Conservation (phyloP, 2,797 vertebrate species). For the Platalea minor region DNA sequence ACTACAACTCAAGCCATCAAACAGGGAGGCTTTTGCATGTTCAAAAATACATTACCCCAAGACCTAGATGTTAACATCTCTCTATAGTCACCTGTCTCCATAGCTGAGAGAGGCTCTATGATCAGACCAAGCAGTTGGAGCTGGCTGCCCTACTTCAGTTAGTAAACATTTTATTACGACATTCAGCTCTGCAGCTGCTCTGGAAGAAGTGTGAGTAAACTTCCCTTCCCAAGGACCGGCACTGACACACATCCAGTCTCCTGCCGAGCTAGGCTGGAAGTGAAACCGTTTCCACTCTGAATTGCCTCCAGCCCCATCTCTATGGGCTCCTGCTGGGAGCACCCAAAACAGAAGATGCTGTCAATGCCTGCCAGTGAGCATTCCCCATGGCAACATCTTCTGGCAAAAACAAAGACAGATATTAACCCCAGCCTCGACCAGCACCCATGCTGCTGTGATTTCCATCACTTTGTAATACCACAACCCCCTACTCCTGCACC, state of each 20-base stretch:
- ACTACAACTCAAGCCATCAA: background rate
- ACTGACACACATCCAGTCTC: background rate
- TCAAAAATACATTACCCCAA: background rate
- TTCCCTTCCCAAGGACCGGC: background rate
- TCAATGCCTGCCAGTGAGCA: background rate
- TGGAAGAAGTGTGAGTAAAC: background rate
- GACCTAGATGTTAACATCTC: background rate
- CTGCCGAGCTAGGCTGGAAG: background rate
- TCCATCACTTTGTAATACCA: background rate
- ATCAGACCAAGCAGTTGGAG: background rate
- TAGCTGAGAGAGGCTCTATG: background rate
- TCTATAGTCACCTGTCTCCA: background rate
- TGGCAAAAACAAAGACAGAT: background rate
- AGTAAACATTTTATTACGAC: background rate
- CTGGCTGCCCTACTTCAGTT: background rate
- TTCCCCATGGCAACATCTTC: background rate
- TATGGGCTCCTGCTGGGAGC: background rate
- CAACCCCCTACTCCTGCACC: background rate
- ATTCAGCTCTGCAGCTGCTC: background rate
- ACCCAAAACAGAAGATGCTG: background rate
- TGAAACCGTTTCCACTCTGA: background rate
- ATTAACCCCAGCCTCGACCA: background rate
- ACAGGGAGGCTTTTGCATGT: background rate
- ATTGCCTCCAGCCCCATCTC: background rate
- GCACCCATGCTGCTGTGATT: background rate